phyloP scores from a whole-genome alignment of 2,113 vertebrate species.

The Speoplatyrhinus poulsoni region DNA sequence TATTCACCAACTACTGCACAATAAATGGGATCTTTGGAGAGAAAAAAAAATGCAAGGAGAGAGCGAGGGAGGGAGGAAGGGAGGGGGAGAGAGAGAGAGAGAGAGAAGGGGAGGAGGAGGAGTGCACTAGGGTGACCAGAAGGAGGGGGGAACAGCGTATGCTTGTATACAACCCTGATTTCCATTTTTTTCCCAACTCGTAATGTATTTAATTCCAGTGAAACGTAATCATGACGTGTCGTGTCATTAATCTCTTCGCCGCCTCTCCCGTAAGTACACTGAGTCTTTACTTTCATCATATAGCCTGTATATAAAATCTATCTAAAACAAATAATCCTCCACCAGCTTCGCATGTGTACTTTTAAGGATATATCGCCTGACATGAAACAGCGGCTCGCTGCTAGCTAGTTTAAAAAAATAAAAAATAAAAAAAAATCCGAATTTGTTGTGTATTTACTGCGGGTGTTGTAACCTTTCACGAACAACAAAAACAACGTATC shows the following conservation, averaged over 20 bases:
- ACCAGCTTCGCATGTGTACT: slow-evolving; percentile 60
- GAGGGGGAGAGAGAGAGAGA: slow-evolving; percentile 44
- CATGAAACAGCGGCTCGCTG: slow-evolving; percentile 29
- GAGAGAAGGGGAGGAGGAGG: slow-evolving; percentile 41
- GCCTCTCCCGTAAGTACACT: slow-evolving; percentile 85
- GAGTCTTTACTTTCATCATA: slow-evolving; percentile 80
- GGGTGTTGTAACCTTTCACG: slow-evolving; percentile 57
- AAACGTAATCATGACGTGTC: slow-evolving; percentile 87
- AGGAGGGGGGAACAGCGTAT: slow-evolving; percentile 79
- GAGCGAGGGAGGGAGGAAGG: slow-evolving; percentile 19
- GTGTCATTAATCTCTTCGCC: slow-evolving; percentile 85
- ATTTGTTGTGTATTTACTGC: slow-evolving; percentile 42
- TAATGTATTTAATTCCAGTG: slow-evolving; percentile 88
- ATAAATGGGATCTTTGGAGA: slow-evolving; percentile 62
- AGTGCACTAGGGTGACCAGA: slow-evolving; percentile 63
- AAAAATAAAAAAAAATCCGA: slow-evolving; percentile 40
- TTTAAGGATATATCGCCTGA: slow-evolving; percentile 49
- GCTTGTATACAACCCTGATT: slow-evolving; percentile 83
- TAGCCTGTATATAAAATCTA: slow-evolving; percentile 60
- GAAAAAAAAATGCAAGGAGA: slow-evolving; percentile 59
- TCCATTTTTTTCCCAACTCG: slow-evolving; percentile 83
- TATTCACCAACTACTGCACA: slow-evolving; percentile 75
- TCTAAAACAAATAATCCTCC: slow-evolving; percentile 42
- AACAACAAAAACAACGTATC: slow-evolving; percentile 54
- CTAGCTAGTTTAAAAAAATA: slow-evolving; percentile 1